A percentile compares a stretch with the other conserved stretches of the same genome.
Evolutionary conservation across 2,113 vertebrate genomes (phyloP).

Genomic region (Zeus faber): DNA sequence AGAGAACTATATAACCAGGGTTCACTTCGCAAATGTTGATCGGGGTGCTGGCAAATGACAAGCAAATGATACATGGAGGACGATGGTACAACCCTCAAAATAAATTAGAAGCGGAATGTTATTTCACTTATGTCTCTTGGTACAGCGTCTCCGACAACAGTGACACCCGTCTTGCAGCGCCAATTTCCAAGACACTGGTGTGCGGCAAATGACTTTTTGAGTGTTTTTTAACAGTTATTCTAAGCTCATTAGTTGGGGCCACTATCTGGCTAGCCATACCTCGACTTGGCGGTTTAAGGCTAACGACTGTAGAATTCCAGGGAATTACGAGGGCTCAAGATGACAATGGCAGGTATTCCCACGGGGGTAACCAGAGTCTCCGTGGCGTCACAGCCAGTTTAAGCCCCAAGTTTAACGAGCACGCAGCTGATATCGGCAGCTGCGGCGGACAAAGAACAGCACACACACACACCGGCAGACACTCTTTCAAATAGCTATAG

Average conservation of each 20-base stretch:
- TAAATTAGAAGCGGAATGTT: background rate
- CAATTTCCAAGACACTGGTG: background rate
- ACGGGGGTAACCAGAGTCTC: conserved; percentile 64
- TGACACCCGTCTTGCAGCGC: background rate
- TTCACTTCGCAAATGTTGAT: background rate
- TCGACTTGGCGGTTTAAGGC: conserved; percentile 43
- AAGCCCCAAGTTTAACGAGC: conserved; percentile 68
- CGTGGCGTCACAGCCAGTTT: conserved; percentile 62
- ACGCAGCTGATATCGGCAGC: conserved; percentile 68
- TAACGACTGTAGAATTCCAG: conserved; percentile 54
- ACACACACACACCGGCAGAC: conserved; percentile 16
- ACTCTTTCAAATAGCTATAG: background rate
- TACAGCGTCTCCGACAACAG: background rate
- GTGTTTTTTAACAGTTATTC: conserved; percentile 5
- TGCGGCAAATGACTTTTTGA: too few species aligned
- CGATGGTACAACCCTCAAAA: background rate
- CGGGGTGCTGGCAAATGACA: background rate
- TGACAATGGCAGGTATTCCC: conserved; percentile 74
- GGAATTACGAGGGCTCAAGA: conserved; percentile 57
- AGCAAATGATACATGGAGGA: background rate
- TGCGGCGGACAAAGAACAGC: conserved; percentile 59
- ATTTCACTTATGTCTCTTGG: background rate
- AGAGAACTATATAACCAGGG: too few species aligned
- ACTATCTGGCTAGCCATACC: conserved; percentile 17
- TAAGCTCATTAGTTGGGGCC: background rate